phyloP scores from a whole-genome alignment of 2,113 vertebrate genomes.

The Vulpes vulpes region DNA sequence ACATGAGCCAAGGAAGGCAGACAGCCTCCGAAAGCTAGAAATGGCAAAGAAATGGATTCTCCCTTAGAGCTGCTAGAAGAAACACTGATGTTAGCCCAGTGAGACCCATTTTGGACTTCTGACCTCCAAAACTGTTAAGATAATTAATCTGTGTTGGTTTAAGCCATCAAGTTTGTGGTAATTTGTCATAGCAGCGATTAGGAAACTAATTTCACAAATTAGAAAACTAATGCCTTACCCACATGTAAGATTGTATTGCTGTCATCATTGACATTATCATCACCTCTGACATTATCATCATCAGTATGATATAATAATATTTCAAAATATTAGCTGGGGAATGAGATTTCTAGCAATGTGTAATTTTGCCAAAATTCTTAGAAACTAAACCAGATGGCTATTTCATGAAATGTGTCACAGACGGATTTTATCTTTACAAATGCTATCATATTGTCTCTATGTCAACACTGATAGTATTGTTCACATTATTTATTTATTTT shows the following conservation, averaged over 20 bases:
- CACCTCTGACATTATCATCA: background rate
- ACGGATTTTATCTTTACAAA: background rate
- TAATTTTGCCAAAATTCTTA: constrained; percentile 31
- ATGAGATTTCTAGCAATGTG: background rate
- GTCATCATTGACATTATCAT: background rate
- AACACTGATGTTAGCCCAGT: background rate
- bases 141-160: background rate
- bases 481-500: constrained; percentile 49
- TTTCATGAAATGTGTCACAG: background rate
- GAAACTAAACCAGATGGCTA: constrained; percentile 46
- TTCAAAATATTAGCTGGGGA: background rate
- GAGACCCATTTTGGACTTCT: background rate
- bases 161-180: background rate
- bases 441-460: background rate
- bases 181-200: constrained; percentile 4
- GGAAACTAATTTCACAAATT: background rate
- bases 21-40: background rate
- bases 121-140: background rate
- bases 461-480: constrained; percentile 1
- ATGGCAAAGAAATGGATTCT: background rate
- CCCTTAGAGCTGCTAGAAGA: background rate
- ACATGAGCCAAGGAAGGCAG: background rate
- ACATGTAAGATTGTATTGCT: background rate
- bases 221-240: background rate
- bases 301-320: background rate